phyloP scores from a whole-genome alignment of 2,797 vertebrate genomes.

The Microcaecilia unicolor region DNA sequence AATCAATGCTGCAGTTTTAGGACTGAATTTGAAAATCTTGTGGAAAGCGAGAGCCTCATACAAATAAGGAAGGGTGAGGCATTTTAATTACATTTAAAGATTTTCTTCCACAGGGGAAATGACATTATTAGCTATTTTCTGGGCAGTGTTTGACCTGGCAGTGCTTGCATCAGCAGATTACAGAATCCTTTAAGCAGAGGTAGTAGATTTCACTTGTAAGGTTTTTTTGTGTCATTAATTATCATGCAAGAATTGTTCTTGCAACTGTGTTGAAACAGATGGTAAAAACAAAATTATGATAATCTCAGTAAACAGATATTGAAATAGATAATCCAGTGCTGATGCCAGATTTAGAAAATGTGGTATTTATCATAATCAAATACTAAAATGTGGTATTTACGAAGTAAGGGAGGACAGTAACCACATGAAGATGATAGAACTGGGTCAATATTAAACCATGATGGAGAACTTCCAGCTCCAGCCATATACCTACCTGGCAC shows the following conservation, averaged over 20 bases:
- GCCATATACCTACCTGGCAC: no score
- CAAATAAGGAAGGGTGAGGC: conserved; percentile 38
- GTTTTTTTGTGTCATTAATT: conserved; percentile 26
- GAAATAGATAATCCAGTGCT: no score
- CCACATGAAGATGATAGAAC: no score
- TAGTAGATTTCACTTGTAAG: conserved; percentile 35
- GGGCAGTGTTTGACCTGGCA: conserved; percentile 41
- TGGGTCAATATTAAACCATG: no score
- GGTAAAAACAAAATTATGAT: no score
- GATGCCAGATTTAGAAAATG: no score
- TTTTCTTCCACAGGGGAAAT: conserved; percentile 42
- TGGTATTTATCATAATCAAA: no score
- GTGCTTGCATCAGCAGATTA: conserved; percentile 41
- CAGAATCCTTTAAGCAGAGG: conserved; percentile 29
- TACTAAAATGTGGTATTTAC: no score
- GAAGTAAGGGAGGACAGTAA: no score
- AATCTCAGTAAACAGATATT: no score
- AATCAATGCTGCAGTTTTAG: conserved; percentile 2
- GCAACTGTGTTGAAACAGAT: no score
- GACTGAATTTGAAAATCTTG: conserved; percentile 26
- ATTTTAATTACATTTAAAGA: conserved; percentile 60
- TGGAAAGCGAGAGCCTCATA: conserved; percentile 34
- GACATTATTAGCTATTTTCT: conserved; percentile 55
- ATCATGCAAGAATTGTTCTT: background rate
- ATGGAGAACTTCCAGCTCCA: no score